Evolutionary conservation across 2,888 invertebrate genomes (phyloP), one percentile per base, ranked within the genome.

Genomic region (Morinoia aosen): DNA sequence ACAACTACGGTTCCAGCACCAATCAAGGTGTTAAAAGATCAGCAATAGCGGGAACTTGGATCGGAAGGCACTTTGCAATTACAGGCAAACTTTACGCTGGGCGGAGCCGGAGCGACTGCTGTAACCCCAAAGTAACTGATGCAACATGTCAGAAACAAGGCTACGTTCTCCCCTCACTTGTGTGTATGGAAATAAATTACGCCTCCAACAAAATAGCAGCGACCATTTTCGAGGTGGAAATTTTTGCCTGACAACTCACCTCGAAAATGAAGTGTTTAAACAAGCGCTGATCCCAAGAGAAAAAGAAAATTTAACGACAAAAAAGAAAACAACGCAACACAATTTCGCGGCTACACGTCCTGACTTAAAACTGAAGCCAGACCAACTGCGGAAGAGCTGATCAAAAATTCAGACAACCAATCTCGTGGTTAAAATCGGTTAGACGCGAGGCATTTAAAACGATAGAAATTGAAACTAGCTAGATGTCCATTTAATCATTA

Each of bases 141-240:
- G 90, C 48, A 90, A 40, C 90, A 19, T 40, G 90, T 90, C 90
- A 90, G 90, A 90, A 90, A 90, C 90, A 90, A 90, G 90, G 90
- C 48, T 90, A 40, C 39, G 16, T 40, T 90, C 40, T 90, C 40
- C 25, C 90, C 48, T 33, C 40, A 48, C 90, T 40, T 40, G 90
- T 39, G 90, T 40, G 48, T 14, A 40, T 40, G 48, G 39, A 90
- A 90, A 90, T 90, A 48, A 90, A 90, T 39, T 11, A 39, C 90
- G 40, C 14, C 40, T 16, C 90, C 40, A 39, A 39, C 90, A 90
- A 90, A 90, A 39, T 90, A 90, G 40, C 90, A 40, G 40, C 48
- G 25, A 76, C 76, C 25, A 3, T 33, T 76, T 76, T 76, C 76
- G 76, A 33, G 25, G 76, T 76, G 76, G 25, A 76, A 76, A 33